A percentile compares a stretch with the other conserved stretches of the same genome.
phyloP scores from a whole-genome alignment of 2,888 invertebrate genomes.

The Trissolcus brochymenae region DNA sequence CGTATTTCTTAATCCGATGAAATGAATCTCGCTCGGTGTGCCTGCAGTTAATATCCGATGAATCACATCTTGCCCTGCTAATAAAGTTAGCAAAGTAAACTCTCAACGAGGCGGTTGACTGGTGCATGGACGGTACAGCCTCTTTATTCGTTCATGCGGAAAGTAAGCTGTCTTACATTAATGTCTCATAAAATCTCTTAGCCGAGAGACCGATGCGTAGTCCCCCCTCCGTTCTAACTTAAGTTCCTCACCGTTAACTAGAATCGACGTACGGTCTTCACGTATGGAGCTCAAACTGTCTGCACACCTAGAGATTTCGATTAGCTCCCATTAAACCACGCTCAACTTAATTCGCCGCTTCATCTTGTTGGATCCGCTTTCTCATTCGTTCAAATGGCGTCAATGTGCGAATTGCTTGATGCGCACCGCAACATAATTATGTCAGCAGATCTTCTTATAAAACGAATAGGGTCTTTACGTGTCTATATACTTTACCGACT shows the following conservation, averaged over 20 bases:
- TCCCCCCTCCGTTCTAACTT: conserved; percentile 16
- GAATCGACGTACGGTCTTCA: conserved; percentile 39
- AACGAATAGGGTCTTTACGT: conserved; percentile 17
- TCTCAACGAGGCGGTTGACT: conserved; percentile 36
- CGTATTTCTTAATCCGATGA: conserved; percentile 53
- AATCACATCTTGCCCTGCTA: conserved; percentile 58
- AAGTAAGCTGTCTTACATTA: conserved; percentile 59
- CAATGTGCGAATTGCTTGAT: conserved; percentile 51
- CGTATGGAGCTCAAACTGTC: conserved; percentile 41
- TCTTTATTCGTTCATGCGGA: conserved; percentile 59
- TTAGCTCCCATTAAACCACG: conserved; percentile 52
- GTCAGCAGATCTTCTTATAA: conserved; percentile 41
- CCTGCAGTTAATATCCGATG: conserved; percentile 57
- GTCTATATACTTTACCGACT: conserved; percentile 24
- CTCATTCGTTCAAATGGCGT: conserved; percentile 51
- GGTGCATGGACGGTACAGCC: conserved; percentile 44
- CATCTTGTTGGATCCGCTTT: conserved; percentile 41
- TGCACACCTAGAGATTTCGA: conserved; percentile 52
- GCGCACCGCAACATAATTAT: conserved; percentile 36
- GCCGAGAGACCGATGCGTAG: conserved; percentile 49
- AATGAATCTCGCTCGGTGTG: conserved; percentile 49
- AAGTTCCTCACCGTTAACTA: conserved; percentile 51
- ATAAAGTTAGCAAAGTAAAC: conserved; percentile 60
- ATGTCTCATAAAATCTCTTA: conserved; percentile 61
- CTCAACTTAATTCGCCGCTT: conserved; percentile 53